phyloP scores from a whole-genome alignment of 2,888 invertebrate genomes.

The Coleophora flavipennella region DNA sequence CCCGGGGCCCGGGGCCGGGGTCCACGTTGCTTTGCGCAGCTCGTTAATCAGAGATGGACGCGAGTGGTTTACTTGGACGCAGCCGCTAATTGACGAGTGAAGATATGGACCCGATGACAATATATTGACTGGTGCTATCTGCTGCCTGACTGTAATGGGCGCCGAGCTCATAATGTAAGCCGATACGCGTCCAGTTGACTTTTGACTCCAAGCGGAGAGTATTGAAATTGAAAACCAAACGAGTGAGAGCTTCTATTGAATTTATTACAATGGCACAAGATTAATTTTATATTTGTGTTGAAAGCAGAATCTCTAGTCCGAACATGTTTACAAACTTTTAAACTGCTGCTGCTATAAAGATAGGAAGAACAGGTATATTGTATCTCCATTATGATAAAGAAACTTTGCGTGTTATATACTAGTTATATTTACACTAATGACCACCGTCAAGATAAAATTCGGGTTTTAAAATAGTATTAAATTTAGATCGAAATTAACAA shows the following conservation, averaged over 20 bases:
- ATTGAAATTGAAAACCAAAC: background rate
- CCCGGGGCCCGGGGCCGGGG: conserved; percentile 24
- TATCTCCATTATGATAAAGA: conserved; percentile 11
- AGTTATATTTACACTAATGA: conserved; percentile 12
- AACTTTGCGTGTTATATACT: conserved; percentile 11
- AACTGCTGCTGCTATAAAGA: conserved; percentile 17
- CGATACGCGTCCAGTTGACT: background rate
- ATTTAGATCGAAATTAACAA: conserved; percentile 12
- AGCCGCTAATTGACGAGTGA: conserved; percentile 30
- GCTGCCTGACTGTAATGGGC: background rate
- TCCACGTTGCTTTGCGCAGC: conserved; percentile 24
- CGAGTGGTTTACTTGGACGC: conserved; percentile 32
- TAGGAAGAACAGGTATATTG: conserved; percentile 14
- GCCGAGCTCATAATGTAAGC: background rate
- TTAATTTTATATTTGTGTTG: too few relatives aligned
- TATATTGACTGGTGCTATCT: background rate
- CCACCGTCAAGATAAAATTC: conserved; percentile 14
- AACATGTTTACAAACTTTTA: conserved; percentile 19
- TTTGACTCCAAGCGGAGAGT: background rate
- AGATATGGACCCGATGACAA: conserved; percentile 6
- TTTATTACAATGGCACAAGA: too few relatives aligned
- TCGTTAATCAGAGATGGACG: conserved; percentile 35
- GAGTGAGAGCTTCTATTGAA: too few relatives aligned
- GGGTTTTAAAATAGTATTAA: conserved; percentile 9
- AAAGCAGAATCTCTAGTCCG: too few relatives aligned